These are phyloP conservation scores for Microctonus brassicae DNA, from an alignment of 2,888 invertebrate genomes.

Conservation along the genomic window DNA sequence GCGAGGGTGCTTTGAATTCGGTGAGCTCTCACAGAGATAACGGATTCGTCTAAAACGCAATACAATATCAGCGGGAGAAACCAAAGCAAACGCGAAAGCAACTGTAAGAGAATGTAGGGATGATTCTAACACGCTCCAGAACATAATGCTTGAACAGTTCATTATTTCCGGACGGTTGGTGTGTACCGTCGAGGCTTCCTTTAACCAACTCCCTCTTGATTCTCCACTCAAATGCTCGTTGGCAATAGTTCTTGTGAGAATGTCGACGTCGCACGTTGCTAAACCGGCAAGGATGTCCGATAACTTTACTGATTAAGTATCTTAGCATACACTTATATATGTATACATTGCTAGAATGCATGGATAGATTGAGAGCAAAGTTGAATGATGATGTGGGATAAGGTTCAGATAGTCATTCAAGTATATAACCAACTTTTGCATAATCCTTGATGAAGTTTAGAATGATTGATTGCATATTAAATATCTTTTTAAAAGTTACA, in stretches of 20 bases:
- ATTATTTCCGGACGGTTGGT: constrained; percentile 49
- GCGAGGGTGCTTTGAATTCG: background rate
- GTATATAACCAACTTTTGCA: background rate
- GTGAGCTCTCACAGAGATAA: background rate
- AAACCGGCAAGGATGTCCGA: constrained; percentile 39
- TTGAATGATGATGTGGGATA: background rate
- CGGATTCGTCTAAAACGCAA: background rate
- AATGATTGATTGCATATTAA: background rate
- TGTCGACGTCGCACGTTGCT: constrained; percentile 15
- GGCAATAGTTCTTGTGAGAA: constrained; percentile 19
- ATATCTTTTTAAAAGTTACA: background rate
- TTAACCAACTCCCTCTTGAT: constrained; percentile 20
- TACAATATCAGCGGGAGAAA: background rate
- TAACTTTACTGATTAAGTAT: constrained; percentile 56
- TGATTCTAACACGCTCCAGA: constrained; percentile 25
- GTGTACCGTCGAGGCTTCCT: constrained; percentile 38
- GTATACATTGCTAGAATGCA: no score
- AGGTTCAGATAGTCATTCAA: no score
- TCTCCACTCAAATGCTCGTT: constrained; percentile 24
- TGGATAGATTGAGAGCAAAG: background rate
- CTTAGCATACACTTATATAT: constrained; percentile 26
- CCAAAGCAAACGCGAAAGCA: background rate
- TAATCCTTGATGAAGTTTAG: background rate
- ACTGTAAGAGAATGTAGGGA: background rate
- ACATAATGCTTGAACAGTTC: constrained; percentile 50